Evolutionary conservation across 1,140 invertebrate species (phyloP).

Genomic region (Zophobas atratus): DNA sequence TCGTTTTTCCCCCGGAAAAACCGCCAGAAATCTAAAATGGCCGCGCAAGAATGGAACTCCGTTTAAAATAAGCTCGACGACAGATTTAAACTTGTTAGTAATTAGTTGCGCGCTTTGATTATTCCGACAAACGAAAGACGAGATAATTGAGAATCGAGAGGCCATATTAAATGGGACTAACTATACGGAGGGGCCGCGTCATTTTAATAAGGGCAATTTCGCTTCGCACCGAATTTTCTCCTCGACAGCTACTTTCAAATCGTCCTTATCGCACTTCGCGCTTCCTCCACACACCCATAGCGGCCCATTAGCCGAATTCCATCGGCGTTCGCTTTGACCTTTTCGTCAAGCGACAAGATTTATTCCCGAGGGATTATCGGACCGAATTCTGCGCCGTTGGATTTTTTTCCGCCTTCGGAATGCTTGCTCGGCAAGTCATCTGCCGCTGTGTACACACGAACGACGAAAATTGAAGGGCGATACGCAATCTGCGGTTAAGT

Average conservation of each 20-base stretch:
- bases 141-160: slow-evolving; percentile 37
- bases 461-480: too few species aligned
- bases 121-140: slow-evolving; percentile 40
- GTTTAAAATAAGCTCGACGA: slow-evolving; percentile 27
- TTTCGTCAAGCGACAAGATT: slow-evolving; percentile 26
- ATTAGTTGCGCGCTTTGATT: slow-evolving; percentile 32
- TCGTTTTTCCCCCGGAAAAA: slow-evolving; percentile 23
- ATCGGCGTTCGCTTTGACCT: slow-evolving; percentile 31
- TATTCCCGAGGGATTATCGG: slow-evolving; percentile 33
- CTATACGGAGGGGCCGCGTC: slow-evolving; percentile 7
- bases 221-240: slow-evolving; percentile 35
- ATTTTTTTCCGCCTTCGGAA: slow-evolving; percentile 1
- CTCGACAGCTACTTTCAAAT: slow-evolving; percentile 25
- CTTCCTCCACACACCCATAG: slow-evolving; percentile 29
- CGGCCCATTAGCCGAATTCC: slow-evolving; percentile 28
- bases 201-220: slow-evolving; percentile 35
- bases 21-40: slow-evolving; percentile 29
- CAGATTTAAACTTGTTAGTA: slow-evolving; percentile 43
- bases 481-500: too few species aligned
- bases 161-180: slow-evolving; percentile 24
- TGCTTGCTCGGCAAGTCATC: background rate
- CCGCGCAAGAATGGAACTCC: slow-evolving; percentile 23
- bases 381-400: background rate
- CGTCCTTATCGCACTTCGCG: slow-evolving; percentile 30
- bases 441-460: background rate